phyloP scores from a whole-genome alignment of 2,113 vertebrate species.

The Vicugna pacos region DNA sequence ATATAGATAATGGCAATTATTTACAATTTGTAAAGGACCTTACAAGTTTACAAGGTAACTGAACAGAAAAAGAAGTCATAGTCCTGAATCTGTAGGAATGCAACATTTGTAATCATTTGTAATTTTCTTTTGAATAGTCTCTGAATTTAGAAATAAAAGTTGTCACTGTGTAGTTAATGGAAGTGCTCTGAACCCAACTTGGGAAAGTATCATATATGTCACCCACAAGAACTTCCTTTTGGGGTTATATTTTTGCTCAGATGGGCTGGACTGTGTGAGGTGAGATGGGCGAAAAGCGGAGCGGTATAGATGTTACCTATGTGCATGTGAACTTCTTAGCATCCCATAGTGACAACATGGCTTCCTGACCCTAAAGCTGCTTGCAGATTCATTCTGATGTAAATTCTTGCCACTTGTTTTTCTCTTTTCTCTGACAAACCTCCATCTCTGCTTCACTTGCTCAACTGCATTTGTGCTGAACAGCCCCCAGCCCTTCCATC shows the following conservation, averaged over 20 bases:
- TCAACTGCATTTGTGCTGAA: no score
- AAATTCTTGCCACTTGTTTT: no score
- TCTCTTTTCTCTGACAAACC: no score
- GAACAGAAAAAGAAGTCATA: background rate
- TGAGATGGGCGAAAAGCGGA: background rate
- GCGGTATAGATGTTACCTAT: background rate
- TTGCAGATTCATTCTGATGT: no score
- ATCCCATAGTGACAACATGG: no score
- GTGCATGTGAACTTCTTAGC: background rate
- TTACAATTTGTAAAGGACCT: background rate
- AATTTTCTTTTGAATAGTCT: conserved; percentile 11
- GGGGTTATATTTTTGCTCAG: background rate
- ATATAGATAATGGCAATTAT: background rate
- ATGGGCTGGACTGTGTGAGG: background rate
- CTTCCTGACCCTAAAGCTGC: no score
- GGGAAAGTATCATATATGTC: background rate
- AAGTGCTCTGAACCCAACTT: background rate
- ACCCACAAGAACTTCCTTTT: background rate
- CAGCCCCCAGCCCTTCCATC: no score
- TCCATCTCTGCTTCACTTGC: no score
- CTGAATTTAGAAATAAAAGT: conserved; percentile 25
- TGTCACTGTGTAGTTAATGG: background rate
- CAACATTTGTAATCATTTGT: background rate
- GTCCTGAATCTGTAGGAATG: background rate
- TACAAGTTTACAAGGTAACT: background rate